Base-by-base conservation (phyloP, 1,140 invertebrate species). In the Harpegnathos saltator region DNA sequence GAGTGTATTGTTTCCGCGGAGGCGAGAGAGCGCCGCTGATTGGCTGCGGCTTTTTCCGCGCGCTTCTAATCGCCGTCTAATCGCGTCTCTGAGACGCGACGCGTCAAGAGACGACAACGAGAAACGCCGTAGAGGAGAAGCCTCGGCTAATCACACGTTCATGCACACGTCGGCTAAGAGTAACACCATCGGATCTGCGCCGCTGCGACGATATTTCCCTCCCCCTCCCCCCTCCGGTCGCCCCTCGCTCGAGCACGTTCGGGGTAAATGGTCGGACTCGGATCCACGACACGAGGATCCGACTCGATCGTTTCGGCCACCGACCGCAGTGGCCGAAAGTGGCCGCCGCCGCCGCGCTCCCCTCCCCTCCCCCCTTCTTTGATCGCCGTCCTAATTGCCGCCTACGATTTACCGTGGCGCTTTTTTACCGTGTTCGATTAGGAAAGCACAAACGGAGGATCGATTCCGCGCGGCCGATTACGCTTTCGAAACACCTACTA, bases 341-440 rank as follows among this genome's bases (percentile, higher is more conserved):
- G 19, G 68, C 38, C 33, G 38, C 38, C 66, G 75, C 81, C 77
- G 29, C 29, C 29, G n/a, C n/a, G n/a, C n/a, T n/a, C n/a, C n/a
- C n/a, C n/a, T n/a, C n/a, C n/a, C n/a, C n/a, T n/a, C n/a, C n/a
- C n/a, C n/a, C n/a, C n/a, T 73, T 61, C 86, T 87, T 87, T 85
- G 74, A 88, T 85, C 86, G 75, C 44, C 82, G 22, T 68, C 83
- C 84, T 87, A 88, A 87, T 88, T 88, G 73, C 73, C 82, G 71
- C 24, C 52, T 73, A 50, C 86, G 72, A 82, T 85, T 85, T 77
- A 75, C 65, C 62, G 29, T 77, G 80, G 50, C 73, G 54, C 66
- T 59, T 66, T 74, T 87, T 84, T 87, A 54, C 15, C 61, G 12
- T 22, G 19, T 50, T 22, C 62, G 38, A 74, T 50, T 56, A 56